Evolutionary conservation across 1,140 invertebrate genomes (phyloP), one percentile per base, ranked within the genome.

Genomic region (Atta texana): DNA sequence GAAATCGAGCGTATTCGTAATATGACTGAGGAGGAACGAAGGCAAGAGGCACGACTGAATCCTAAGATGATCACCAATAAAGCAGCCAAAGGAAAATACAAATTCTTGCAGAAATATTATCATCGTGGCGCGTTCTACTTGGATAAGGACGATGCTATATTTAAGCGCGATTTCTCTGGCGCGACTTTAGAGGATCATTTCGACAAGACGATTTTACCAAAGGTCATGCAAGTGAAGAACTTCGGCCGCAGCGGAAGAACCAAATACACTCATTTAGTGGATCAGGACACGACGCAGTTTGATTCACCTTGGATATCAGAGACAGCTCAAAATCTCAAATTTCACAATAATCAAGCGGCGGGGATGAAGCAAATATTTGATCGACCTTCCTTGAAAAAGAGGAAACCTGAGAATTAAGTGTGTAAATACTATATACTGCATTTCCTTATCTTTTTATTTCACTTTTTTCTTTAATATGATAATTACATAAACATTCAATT

Each of bases 221-320:
- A 99, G 96, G 99, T 99, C 86, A 99, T 99, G 99, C 99, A 99
- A 96, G 99, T 99, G 0, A 99, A 99, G 95, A 99, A 99, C 96
- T 99, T 99, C 96, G 99, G 99, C 21, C 97, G 99, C 18, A 99
- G 99, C 86, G 99, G 99, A 28, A 96, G 99, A 74, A 99, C 99
- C 0, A 99, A 99, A 94, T 99, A 99, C 94, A 99, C 99, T 5
- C 99, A 99, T 96, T 96, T 99, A 92, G 99, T 99, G 0, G 99
- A 99, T 95, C 99, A 99, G 95, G 99, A 99, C 93, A 99, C 99
- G 0, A 99, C 99, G 0, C 97, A 98, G 90, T 99, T 99, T 94
- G 99, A 99, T 93, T 99, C 98, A 0, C 98, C 99, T 0, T 99
- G 99, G 99, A 97, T 98, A 84, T 97, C 97, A 4, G 99, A 99